Evolutionary conservation across 2,113 vertebrate genomes (phyloP).

Genomic region (Romanogobio albipinnatus): DNA sequence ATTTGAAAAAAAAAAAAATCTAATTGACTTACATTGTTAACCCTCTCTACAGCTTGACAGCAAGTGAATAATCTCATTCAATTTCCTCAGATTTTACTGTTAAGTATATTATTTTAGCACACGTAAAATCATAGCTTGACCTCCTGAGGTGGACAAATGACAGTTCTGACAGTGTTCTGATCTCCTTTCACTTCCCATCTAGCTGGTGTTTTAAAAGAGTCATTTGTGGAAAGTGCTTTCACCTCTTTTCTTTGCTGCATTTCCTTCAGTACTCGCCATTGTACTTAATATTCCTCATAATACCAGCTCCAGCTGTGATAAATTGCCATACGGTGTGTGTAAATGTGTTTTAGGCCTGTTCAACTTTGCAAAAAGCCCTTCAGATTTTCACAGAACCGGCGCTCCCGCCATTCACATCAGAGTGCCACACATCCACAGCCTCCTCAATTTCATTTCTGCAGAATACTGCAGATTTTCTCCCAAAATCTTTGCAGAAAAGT

Average conservation of each 20-base stretch:
- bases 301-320: constrained; percentile 29
- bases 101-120: neutral
- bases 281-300: constrained; percentile 6
- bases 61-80: neutral
- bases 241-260: neutral
- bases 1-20: neutral
- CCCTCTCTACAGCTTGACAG: neutral
- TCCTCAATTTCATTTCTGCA: neutral
- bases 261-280: neutral
- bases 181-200: neutral
- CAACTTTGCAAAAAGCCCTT: neutral
- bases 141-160: neutral
- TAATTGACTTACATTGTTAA: neutral
- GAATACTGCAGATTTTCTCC: neutral
- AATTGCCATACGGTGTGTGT: constrained; percentile 2
- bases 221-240: constrained; percentile 17
- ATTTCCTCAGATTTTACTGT: neutral
- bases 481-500: no score
- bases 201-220: neutral
- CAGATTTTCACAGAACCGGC: neutral
- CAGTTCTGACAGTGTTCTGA: neutral
- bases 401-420: neutral
- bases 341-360: neutral
- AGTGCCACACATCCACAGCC: neutral
- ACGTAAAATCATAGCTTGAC: constrained; percentile 1